A percentile compares a stretch with the other conserved stretches of the same genome.
Evolutionary conservation across 2,888 invertebrate genomes (phyloP).

Genomic region (Scaptomyza parva): DNA sequence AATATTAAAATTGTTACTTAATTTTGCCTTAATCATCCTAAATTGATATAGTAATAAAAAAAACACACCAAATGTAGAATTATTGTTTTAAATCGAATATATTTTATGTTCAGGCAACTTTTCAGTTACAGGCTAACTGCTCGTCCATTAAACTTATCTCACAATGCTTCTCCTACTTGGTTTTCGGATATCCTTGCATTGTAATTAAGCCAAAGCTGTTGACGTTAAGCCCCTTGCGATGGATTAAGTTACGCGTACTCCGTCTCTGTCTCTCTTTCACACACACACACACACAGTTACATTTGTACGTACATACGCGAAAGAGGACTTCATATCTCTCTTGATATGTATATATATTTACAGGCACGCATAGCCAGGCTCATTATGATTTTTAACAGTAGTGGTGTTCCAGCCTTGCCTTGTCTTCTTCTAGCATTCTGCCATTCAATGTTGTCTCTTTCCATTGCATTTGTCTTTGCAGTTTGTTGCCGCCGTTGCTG

Average conservation of each 20-base stretch:
- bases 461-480: background rate
- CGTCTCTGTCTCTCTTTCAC: background rate
- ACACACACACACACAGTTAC: conserved; percentile 5
- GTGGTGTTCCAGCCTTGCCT: conserved; percentile 48
- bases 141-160: background rate
- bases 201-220: conserved; percentile 46
- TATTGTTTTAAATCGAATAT: too few species aligned
- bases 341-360: background rate
- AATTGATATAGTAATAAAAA: too few species aligned
- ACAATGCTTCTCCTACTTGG: background rate
- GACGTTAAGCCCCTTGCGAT: conserved; percentile 19
- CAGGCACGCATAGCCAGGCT: conserved; percentile 33
- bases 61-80: too few species aligned
- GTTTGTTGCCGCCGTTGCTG: conserved; percentile 20
- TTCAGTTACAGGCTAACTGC: background rate
- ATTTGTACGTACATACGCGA: background rate
- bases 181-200: conserved; percentile 29
- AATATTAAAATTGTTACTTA: too few species aligned
- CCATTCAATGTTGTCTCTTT: conserved; percentile 4
- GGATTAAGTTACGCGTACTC: conserved; percentile 24
- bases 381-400: conserved; percentile 56
- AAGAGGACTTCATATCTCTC: conserved; percentile 40
- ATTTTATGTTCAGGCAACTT: too few species aligned
- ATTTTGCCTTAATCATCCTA: too few species aligned
- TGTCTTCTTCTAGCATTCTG: conserved; percentile 53